Evolutionary conservation across 2,797 vertebrate genomes (phyloP).

Genomic region (Eutrigla gurnardus): DNA sequence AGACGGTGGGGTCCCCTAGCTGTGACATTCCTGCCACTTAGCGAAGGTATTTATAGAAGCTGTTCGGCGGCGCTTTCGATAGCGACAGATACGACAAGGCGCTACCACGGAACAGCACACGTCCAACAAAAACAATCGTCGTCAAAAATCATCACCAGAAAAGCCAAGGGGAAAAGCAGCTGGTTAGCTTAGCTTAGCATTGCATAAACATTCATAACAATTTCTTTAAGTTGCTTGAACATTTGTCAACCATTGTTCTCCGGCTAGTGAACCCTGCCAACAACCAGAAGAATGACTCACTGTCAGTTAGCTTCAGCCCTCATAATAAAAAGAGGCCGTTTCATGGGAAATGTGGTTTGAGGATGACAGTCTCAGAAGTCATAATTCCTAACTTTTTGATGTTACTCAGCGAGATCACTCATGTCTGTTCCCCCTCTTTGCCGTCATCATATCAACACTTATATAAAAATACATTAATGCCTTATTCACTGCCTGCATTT

Average conservation of each 20-base stretch:
- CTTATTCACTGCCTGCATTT: neutral
- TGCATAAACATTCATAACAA: neutral
- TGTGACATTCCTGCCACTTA: conserved; percentile 83
- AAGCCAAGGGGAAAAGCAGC: neutral
- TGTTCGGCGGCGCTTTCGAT: conserved; percentile 67
- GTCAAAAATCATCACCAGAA: neutral
- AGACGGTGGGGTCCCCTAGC: conserved; percentile 67
- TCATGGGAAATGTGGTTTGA: conserved; percentile 9
- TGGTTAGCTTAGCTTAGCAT: neutral
- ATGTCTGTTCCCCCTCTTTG: conserved; percentile 10
- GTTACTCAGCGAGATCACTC: conserved; percentile 10
- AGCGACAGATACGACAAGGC: conserved; percentile 66
- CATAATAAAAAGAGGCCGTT: neutral
- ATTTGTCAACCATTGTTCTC: neutral
- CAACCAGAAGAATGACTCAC: neutral
- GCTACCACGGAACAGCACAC: conserved; percentile 39
- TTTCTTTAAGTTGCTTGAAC: neutral
- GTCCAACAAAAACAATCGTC: conserved; percentile 17
- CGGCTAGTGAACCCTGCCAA: neutral
- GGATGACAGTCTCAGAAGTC: conserved; percentile 8
- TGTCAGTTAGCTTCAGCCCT: neutral
- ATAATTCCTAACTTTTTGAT: conserved; percentile 15
- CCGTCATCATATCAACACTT: neutral
- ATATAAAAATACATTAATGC: neutral
- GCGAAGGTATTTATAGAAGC: conserved; percentile 80